Evolutionary conservation across 2,113 vertebrate genomes (phyloP).

Genomic region (Menura novaehollandiae): DNA sequence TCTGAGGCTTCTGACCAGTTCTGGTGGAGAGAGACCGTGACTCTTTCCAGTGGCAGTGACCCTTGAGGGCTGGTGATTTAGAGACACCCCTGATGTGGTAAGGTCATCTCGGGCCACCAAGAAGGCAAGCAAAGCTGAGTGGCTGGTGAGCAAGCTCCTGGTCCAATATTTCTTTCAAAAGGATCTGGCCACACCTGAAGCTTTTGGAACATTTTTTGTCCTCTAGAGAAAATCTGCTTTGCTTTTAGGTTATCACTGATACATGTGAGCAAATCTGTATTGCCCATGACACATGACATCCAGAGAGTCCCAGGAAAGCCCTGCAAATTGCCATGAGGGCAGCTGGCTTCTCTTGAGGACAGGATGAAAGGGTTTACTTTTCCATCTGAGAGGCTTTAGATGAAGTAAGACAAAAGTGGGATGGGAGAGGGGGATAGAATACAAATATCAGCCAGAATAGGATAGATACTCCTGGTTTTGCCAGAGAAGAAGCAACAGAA

Average conservation of each 20-base stretch:
- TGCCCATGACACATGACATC: background rate
- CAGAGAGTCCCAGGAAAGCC: constrained; percentile 18
- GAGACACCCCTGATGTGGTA: background rate
- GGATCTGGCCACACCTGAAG: constrained; percentile 9
- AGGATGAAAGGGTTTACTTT: constrained; percentile 24
- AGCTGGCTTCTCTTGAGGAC: constrained; percentile 23
- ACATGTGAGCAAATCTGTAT: background rate
- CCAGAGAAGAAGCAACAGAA: constrained; percentile 64
- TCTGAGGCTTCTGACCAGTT: constrained; percentile 42
- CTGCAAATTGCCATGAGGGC: background rate
- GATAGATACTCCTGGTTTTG: constrained; percentile 43
- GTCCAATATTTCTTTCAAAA: constrained; percentile 27
- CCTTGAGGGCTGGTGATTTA: constrained; percentile 27
- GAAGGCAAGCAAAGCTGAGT: constrained; percentile 26
- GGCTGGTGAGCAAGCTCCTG: constrained; percentile 27
- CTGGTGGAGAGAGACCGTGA: background rate
- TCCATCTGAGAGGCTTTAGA: constrained; percentile 55
- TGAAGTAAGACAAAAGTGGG: constrained; percentile 65
- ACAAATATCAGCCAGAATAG: constrained; percentile 44
- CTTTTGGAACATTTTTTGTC: background rate
- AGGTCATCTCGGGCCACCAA: background rate
- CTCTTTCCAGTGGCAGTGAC: background rate
- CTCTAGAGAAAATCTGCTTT: constrained; percentile 16
- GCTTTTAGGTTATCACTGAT: background rate
- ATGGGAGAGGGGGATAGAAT: constrained; percentile 51